A percentile compares a stretch with the other conserved stretches of the same genome.
These are phyloP conservation scores for Perca flavescens DNA, from an alignment of 2,113 vertebrate genomes.

Conservation along the genomic window DNA sequence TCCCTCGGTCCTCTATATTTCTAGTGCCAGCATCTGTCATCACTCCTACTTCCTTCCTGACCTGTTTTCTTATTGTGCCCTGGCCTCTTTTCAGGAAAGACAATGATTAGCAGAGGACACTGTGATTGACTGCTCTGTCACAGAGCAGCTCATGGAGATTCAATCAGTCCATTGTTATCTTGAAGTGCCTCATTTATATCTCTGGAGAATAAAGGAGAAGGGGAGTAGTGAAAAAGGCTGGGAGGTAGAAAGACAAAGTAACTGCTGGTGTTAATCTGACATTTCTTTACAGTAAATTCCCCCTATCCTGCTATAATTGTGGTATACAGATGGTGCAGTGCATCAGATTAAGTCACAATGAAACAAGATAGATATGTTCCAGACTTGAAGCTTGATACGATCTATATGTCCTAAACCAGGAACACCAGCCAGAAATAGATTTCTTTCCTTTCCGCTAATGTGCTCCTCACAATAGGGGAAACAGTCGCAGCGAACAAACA, in stretches of 20 bases:
- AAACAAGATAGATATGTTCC: constrained; percentile 48
- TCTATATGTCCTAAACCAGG: constrained; percentile 1
- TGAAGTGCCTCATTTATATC: constrained; percentile 28
- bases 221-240: not conserved
- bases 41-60: constrained; percentile 24
- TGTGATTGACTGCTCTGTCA: constrained; percentile 16
- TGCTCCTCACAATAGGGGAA: constrained; percentile 4
- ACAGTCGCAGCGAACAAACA: constrained; percentile 14
- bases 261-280: not conserved
- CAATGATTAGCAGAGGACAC: constrained; percentile 43
- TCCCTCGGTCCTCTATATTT: constrained; percentile 2
- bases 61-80: constrained; percentile 20
- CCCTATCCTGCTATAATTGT: not conserved
- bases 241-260: constrained; percentile 12
- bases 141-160: constrained; percentile 10
- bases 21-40: constrained; percentile 32
- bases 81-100: constrained; percentile 23
- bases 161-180: constrained; percentile 45
- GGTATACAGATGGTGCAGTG: not conserved
- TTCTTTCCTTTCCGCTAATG: constrained; percentile 3
- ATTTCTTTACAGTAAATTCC: constrained; percentile 14
- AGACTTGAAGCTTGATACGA: constrained; percentile 39
- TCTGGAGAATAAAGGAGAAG: constrained; percentile 10
- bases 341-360: constrained; percentile 12
- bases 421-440: constrained; percentile 20